Evolutionary conservation across 2,797 vertebrate species (phyloP), one percentile per base, ranked within the genome.

Genomic region (Telmatherina bonti): DNA sequence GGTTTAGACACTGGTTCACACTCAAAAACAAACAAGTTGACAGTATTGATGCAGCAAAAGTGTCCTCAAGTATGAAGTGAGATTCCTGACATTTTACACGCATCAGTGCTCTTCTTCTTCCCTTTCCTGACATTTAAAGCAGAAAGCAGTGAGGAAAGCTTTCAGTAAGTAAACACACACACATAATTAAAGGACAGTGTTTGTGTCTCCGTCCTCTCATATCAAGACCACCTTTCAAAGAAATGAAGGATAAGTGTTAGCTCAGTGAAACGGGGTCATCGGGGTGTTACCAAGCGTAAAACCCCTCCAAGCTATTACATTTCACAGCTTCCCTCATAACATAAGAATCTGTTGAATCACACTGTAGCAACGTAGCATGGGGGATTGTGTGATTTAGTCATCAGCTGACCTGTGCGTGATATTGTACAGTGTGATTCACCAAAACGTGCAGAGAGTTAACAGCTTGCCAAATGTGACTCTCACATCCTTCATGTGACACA

Each of bases 291-390:
- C 62, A 26, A 0, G 41, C 22, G 16, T 59, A 36, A 61, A 72
- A 22, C 43, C n/a, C 43, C 27, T 9, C n/a, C 26, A 0, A 60
- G 53, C 70, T 70, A 60, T 58, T 66, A 67, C 7, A 49, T 8
- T 81, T 86, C 82, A 81, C 85, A 78, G 84, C 67, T 85, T 82
- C 56, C 26, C 53, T 72, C 56, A 20, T 53, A 52, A 67, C 20
- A 60, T 67, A 75, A 71, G 38, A 80, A 78, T 72, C 54, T 62
- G 79, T 52, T 79, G 68, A 67, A 68, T 76, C 58, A 53, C 22
- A 8, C 10, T 4, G 7, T 45, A 69, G 66, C 16, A 45, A 72
- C 13, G 56, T 66, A 20, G 59, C 56, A 43, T 7, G 33, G 56
- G 38, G 36, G 61, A 72, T 36, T 31, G 51, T 36, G 71, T 7